A percentile compares a stretch with the other conserved stretches of the same genome.
Evolutionary conservation across 2,797 vertebrate species (phyloP).

Genomic region (Champsocephalus gunnari): DNA sequence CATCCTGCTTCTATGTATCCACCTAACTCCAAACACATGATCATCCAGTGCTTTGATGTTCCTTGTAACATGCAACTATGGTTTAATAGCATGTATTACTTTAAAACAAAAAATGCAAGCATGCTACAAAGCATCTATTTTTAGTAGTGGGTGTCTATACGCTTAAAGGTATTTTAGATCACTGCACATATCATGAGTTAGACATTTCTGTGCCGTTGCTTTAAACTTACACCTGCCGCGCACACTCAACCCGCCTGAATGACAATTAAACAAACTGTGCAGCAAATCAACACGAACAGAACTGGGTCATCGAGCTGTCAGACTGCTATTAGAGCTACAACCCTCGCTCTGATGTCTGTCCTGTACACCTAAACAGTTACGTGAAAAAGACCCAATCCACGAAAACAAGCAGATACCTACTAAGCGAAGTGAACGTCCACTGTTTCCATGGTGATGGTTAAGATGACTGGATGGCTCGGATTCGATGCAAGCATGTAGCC

Average conservation of each 20-base stretch:
- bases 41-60: constrained; percentile 45
- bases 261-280: constrained; percentile 50
- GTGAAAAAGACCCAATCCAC: constrained; percentile 45
- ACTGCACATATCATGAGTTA: constrained; percentile 57
- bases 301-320: constrained; percentile 40
- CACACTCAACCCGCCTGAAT: constrained; percentile 41
- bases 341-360: constrained; percentile 28
- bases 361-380: constrained; percentile 44
- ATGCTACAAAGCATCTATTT: constrained; percentile 56
- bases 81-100: constrained; percentile 32
- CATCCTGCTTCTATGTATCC: constrained; percentile 30
- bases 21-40: constrained; percentile 43
- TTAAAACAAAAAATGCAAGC: constrained; percentile 53
- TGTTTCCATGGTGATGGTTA: constrained; percentile 81
- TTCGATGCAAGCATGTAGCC: constrained; percentile 43
- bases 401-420: constrained; percentile 56
- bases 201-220: constrained; percentile 76
- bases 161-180: constrained; percentile 51
- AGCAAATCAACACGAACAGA: constrained; percentile 49
- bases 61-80: constrained; percentile 29
- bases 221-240: constrained; percentile 50
- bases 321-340: constrained; percentile 23
- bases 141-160: constrained; percentile 34
- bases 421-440: constrained; percentile 43
- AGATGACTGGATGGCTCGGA: constrained; percentile 56